phyloP scores from a whole-genome alignment of 1,140 invertebrate genomes.

The Sweltsa coloradensis region DNA sequence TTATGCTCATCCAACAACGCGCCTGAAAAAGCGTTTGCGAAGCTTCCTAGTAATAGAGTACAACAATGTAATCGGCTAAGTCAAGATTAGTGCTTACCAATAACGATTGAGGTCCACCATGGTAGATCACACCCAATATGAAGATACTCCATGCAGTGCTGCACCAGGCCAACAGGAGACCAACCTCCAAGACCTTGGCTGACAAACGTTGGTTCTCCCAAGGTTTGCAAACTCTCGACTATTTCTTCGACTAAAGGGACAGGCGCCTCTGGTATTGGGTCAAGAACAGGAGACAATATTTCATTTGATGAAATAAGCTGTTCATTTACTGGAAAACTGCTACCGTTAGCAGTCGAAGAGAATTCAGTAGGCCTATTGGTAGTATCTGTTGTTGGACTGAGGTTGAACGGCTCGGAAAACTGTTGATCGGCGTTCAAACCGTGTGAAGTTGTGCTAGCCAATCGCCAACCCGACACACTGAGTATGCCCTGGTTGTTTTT shows the following conservation, averaged over 20 bases:
- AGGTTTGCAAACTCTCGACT: conserved; percentile 29
- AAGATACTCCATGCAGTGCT: conserved; percentile 65
- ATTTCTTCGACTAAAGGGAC: neutral
- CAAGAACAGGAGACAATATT: too few species aligned
- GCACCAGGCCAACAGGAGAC: conserved; percentile 64
- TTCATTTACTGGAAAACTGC: too few species aligned
- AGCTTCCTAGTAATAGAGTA: neutral
- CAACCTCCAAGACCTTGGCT: conserved; percentile 70
- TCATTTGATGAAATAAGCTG: too few species aligned
- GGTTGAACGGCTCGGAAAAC: too few species aligned
- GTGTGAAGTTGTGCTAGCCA: too few species aligned
- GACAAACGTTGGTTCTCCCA: conserved; percentile 61
- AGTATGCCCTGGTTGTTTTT: too few species aligned
- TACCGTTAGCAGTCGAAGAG: too few species aligned
- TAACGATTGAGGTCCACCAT: conserved; percentile 79
- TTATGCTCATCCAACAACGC: neutral
- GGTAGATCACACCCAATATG: conserved; percentile 66
- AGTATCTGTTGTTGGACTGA: too few species aligned
- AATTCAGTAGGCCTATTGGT: too few species aligned
- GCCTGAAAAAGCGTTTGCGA: neutral
- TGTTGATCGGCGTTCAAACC: too few species aligned
- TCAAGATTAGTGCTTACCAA: conserved; percentile 35
- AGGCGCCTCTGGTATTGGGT: conserved; percentile 12
- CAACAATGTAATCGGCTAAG: neutral
- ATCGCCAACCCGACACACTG: too few species aligned